phyloP scores from a whole-genome alignment of 30 jellyfish, hydroid and myxozoan genomes.

The Aurelia aurita complex sp. Pacific region DNA sequence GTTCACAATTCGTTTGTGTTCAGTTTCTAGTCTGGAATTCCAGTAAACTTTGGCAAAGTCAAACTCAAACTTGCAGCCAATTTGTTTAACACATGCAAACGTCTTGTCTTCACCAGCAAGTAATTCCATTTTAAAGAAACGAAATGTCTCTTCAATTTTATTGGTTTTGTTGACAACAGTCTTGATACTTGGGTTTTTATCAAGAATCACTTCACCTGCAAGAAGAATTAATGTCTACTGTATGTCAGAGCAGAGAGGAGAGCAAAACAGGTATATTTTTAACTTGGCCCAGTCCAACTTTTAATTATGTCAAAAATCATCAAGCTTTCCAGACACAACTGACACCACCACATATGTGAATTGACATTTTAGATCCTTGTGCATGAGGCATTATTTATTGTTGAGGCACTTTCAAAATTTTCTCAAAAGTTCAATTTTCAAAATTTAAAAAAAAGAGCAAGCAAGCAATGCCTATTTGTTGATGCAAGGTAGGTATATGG shows the following conservation, averaged over 20 bases:
- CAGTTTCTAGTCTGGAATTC: constrained; percentile 97
- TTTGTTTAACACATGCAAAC: constrained; percentile 84
- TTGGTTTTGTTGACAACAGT: constrained; percentile 97
- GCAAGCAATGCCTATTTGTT: no score
- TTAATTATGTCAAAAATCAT: no score
- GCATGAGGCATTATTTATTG: no score
- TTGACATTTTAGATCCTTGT: no score
- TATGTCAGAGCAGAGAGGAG: not conserved
- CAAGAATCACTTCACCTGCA: constrained; percentile 88
- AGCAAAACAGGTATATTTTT: no score
- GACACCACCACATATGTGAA: no score
- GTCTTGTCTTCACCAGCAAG: constrained; percentile 90
- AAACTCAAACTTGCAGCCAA: constrained; percentile 88
- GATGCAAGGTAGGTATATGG: no score
- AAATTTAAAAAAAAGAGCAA: no score
- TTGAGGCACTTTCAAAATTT: no score
- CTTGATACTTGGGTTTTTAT: constrained; percentile 82
- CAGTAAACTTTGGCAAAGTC: constrained; percentile 95
- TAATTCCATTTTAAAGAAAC: constrained; percentile 91
- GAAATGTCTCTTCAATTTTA: constrained; percentile 85
- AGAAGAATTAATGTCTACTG: not conserved
- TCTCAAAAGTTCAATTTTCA: no score
- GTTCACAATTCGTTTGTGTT: constrained; percentile 79
- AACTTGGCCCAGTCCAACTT: no score
- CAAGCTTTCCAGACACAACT: no score